Evolutionary conservation across 2,113 vertebrate genomes (phyloP).

Genomic region (Pseudopodoces humilis): DNA sequence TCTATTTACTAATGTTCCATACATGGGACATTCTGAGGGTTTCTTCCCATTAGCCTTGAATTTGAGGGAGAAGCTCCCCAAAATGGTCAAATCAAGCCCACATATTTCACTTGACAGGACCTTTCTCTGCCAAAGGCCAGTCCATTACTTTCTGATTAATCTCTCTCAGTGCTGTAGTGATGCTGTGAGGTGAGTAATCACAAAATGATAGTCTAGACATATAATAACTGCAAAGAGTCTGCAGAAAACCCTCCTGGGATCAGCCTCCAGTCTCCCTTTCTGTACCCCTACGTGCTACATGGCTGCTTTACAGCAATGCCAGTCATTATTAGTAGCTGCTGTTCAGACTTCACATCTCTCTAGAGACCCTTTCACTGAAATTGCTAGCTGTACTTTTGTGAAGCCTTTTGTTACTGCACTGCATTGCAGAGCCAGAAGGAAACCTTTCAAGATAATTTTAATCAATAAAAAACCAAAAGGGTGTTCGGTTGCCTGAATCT

Average conservation of each 20-base stretch:
- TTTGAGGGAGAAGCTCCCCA: not conserved
- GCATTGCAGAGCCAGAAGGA: not conserved
- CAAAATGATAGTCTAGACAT: not conserved
- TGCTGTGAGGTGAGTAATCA: not conserved
- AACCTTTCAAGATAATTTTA: conserved; percentile 18
- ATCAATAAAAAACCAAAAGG: not conserved
- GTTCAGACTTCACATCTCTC: not conserved
- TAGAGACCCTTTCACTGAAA: not conserved
- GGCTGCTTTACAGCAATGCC: not conserved
- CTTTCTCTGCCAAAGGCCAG: not conserved
- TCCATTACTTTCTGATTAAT: not conserved
- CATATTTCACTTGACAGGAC: not conserved
- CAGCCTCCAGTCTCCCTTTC: not conserved
- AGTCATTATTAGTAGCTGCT: not conserved
- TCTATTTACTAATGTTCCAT: not conserved
- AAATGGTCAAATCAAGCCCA: not conserved
- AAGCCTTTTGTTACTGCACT: not conserved
- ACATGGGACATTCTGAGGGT: not conserved
- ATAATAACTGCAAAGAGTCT: not conserved
- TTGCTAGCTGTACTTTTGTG: not conserved
- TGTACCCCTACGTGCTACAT: not conserved
- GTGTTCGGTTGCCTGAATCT: not conserved
- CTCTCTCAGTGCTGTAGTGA: not conserved
- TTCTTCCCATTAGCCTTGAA: not conserved
- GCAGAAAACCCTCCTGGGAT: not conserved